phyloP scores from a whole-genome alignment of 2,888 invertebrate species.

The Rhagonycha lutea region DNA sequence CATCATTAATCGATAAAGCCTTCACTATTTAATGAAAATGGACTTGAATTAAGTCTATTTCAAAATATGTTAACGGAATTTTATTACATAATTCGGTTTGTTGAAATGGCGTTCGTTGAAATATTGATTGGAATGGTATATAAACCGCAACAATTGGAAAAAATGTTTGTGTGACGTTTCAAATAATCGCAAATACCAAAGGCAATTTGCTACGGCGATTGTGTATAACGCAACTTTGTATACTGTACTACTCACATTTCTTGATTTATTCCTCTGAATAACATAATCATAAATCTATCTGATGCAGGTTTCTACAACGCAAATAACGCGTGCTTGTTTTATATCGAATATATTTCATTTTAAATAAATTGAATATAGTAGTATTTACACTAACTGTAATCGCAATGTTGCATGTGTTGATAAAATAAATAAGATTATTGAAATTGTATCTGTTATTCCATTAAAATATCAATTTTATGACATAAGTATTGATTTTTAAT shows the following conservation, averaged over 20 bases:
- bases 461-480: not conserved
- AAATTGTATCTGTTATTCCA: not conserved
- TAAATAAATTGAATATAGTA: constrained; percentile 17
- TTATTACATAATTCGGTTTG: not conserved
- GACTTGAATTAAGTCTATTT: not conserved
- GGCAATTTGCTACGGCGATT: constrained; percentile 7
- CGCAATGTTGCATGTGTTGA: constrained; percentile 8
- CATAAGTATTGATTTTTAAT: not conserved
- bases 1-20: not conserved
- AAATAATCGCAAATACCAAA: constrained; percentile 6
- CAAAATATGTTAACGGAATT: not conserved
- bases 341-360: constrained; percentile 16
- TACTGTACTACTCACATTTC: constrained; percentile 13
- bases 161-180: constrained; percentile 6
- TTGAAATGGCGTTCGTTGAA: not conserved
- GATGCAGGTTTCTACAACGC: constrained; percentile 19
- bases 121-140: constrained; percentile 14
- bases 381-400: constrained; percentile 19
- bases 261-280: constrained; percentile 20
- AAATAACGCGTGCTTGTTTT: constrained; percentile 21
- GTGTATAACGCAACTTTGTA: constrained; percentile 5
- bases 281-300: constrained; percentile 26
- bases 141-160: constrained; percentile 8
- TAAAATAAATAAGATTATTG: constrained; percentile 14
- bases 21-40: not conserved